Percentiles rank a stretch among this genome's conserved stretches.
phyloP scores from a whole-genome alignment of 2,888 invertebrate species.

The Machimus atricapillus region DNA sequence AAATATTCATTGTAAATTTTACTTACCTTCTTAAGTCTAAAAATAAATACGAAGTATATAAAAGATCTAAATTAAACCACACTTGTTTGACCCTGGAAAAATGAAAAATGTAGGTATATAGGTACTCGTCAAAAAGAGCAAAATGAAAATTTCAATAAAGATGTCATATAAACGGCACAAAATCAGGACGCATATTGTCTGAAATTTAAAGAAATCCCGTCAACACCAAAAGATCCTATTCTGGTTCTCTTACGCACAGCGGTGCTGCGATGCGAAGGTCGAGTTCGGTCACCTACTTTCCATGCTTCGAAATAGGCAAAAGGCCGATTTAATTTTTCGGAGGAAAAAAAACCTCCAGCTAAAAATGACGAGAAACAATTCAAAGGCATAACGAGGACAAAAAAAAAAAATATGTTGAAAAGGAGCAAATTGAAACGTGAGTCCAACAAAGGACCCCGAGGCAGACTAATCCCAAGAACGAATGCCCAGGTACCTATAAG shows the following conservation, averaged over 20 bases:
- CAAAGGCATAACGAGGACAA: neutral
- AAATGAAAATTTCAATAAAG: neutral
- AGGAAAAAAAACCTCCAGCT: neutral
- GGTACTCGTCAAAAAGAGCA: neutral
- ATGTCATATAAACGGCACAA: neutral
- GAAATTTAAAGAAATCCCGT: neutral
- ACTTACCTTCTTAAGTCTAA: neutral
- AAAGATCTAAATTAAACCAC: neutral
- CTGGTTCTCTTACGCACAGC: neutral
- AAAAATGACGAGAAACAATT: neutral
- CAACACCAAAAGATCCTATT: neutral
- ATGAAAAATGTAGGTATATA: neutral
- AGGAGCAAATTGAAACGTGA: slow-evolving; percentile 35
- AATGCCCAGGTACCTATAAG: neutral
- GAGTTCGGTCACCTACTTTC: neutral
- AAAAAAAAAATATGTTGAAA: neutral
- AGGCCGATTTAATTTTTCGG: neutral
- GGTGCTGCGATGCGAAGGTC: neutral
- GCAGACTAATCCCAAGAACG: neutral
- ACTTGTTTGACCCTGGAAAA: neutral
- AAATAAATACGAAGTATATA: neutral
- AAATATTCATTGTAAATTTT: neutral
- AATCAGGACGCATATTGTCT: neutral
- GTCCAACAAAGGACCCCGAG: slow-evolving; percentile 10
- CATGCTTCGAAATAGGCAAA: neutral